Percentiles rank a stretch among this genome's conserved stretches.
These are phyloP conservation scores for Scolanthus callimorphus DNA, from an alignment of 92 coral and sea anemone species.

Conservation along the genomic window DNA sequence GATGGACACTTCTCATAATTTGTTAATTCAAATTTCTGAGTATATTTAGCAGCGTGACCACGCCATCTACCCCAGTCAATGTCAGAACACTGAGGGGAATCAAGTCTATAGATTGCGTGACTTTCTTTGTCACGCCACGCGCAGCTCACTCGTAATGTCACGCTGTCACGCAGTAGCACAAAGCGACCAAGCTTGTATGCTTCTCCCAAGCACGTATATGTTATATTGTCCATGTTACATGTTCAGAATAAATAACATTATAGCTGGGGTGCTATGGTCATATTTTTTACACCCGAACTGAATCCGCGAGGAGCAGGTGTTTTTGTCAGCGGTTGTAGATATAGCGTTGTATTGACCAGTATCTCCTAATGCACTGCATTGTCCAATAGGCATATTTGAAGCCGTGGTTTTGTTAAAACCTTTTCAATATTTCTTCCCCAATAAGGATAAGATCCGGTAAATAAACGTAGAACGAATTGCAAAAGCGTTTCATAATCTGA, in stretches of 20 bases:
- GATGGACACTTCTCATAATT: slow-evolving; percentile 59
- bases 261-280: not conserved
- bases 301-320: slow-evolving; percentile 41
- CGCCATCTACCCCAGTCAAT: slow-evolving; percentile 52
- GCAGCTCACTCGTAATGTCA: slow-evolving; percentile 31
- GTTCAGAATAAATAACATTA: slow-evolving; percentile 29
- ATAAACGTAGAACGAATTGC: slow-evolving; percentile 47
- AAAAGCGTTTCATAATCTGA: slow-evolving; percentile 47
- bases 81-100: slow-evolving; percentile 75
- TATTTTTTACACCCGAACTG: slow-evolving; percentile 51
- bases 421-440: slow-evolving; percentile 87
- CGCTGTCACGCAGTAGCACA: slow-evolving; percentile 44
- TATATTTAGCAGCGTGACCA: slow-evolving; percentile 25
- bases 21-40: slow-evolving; percentile 42
- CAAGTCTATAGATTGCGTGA: slow-evolving; percentile 42
- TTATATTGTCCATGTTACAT: slow-evolving; percentile 30
- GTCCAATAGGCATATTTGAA: too few relatives aligned
- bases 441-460: slow-evolving; percentile 56
- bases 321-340: slow-evolving; percentile 18
- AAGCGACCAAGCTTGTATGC: slow-evolving; percentile 58
- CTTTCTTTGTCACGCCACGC: slow-evolving; percentile 54
- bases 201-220: slow-evolving; percentile 50
- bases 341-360: slow-evolving; percentile 45
- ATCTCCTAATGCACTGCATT: too few relatives aligned
- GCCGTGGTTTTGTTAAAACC: slow-evolving; percentile 20